Evolutionary conservation across 1,140 invertebrate species (phyloP), one percentile per base, ranked within the genome.

Genomic region (Delia radicum): DNA sequence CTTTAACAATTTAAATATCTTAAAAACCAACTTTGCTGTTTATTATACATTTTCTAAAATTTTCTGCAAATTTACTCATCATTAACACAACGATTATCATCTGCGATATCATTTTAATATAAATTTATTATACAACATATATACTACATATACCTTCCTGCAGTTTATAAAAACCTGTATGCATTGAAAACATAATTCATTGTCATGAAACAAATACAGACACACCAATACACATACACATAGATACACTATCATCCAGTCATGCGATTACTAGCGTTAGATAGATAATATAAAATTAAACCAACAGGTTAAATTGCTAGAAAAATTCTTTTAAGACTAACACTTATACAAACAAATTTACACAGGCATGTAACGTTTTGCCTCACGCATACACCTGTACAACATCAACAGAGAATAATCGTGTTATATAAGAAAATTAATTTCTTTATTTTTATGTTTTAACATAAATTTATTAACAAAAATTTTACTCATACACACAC

Each of bases 391-490:
- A 55, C 48, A 55, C 48, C 48, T 55, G 18, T n/a, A 55, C 24
- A 55, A 55, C 48, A 55, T 10, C 6, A 55, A 55, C n/a, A n/a
- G n/a, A n/a, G n/a, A 55, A 55, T 55, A 55, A 69, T 69, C 65
- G 31, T 69, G 65, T 33, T 69, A 33, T 21, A 33, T 33, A 55
- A 33, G n/a, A 33, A 69, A 37, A 69, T 69, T 69, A 69, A 69
- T 69, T 33, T 69, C 65, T 69, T 37, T 69, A 69, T 69, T 69
- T 69, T 69, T 69, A 33, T 69, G 65, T 69, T 31, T 69, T 69
- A 69, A 69, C 65, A 69, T 69, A 69, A 69, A 69, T 69, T 69
- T 69, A 69, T 69, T 69, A 69, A 69, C 65, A 24, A 21, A n/a
- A 33, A 69, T 55, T 21, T 55, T 55, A 55, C n/a, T 8, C 21